phyloP scores from a whole-genome alignment of 1,140 invertebrate species.

The Sitophilus oryzae region DNA sequence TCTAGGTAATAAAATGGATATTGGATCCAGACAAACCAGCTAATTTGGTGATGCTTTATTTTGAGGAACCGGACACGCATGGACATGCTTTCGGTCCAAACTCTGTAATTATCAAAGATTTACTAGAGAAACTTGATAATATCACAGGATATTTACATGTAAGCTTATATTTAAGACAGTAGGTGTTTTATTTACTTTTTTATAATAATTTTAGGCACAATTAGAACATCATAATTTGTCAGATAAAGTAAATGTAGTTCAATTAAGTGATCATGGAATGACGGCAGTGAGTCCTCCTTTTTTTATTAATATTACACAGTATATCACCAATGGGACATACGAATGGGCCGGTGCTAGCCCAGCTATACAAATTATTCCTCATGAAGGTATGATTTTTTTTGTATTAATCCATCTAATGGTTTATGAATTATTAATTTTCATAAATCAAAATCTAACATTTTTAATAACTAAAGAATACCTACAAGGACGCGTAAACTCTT shows the following conservation, averaged over 20 bases:
- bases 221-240: conserved; percentile 47
- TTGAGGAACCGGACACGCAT: conserved; percentile 64
- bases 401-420: too few species aligned
- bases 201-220: conserved; percentile 51
- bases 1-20: conserved; percentile 60
- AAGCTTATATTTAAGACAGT: conserved; percentile 11
- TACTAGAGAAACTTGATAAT: conserved; percentile 52
- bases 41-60: conserved; percentile 64
- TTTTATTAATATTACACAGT: conserved; percentile 55
- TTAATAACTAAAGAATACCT: too few species aligned
- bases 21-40: conserved; percentile 50
- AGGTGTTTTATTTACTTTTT: too few species aligned
- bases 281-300: conserved; percentile 46
- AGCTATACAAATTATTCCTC: conserved; percentile 51
- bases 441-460: too few species aligned
- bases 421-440: too few species aligned
- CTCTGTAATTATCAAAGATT: conserved; percentile 35
- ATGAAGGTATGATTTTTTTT: conserved; percentile 47
- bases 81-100: conserved; percentile 50
- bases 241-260: conserved; percentile 58
- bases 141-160: conserved; percentile 49
- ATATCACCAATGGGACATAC: conserved; percentile 49
- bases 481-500: too few species aligned
- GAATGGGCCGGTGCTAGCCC: conserved; percentile 45
- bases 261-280: conserved; percentile 75